phyloP scores from a whole-genome alignment of 2,888 invertebrate genomes.

The Nemotelus nigrinus region DNA sequence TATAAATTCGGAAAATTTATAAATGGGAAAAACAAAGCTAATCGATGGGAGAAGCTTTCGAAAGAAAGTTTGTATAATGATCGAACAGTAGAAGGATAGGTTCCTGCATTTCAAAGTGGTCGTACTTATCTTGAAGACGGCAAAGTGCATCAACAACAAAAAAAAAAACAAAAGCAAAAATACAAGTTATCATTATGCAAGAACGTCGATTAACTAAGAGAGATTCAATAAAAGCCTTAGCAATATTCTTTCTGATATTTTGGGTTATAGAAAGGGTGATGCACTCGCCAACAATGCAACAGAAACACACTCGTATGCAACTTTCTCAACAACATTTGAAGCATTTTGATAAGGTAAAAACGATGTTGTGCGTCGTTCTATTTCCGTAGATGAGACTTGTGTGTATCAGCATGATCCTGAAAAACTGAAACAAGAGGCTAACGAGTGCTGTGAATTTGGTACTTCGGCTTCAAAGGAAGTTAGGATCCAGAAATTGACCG shows the following conservation, averaged over 20 bases:
- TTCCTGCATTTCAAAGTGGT: neutral
- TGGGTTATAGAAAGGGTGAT: no score
- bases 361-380: neutral
- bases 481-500: neutral
- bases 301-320: neutral
- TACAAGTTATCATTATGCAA: neutral
- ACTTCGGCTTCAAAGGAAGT: neutral
- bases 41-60: no score
- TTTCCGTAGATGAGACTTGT: neutral
- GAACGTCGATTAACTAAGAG: neutral
- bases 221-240: neutral
- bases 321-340: neutral
- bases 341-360: neutral
- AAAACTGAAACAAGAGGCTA: neutral
- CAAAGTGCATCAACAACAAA: neutral
- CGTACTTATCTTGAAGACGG: neutral
- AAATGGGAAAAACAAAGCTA: no score
- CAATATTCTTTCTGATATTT: neutral
- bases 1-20: no score
- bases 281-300: neutral
- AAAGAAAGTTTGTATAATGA: no score
- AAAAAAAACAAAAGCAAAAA: neutral
- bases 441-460: neutral
- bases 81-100: neutral
- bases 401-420: neutral